A percentile compares a stretch with the other conserved stretches of the same genome.
phyloP scores from a whole-genome alignment of 2,113 vertebrate genomes.

The Microtus richardsoni region DNA sequence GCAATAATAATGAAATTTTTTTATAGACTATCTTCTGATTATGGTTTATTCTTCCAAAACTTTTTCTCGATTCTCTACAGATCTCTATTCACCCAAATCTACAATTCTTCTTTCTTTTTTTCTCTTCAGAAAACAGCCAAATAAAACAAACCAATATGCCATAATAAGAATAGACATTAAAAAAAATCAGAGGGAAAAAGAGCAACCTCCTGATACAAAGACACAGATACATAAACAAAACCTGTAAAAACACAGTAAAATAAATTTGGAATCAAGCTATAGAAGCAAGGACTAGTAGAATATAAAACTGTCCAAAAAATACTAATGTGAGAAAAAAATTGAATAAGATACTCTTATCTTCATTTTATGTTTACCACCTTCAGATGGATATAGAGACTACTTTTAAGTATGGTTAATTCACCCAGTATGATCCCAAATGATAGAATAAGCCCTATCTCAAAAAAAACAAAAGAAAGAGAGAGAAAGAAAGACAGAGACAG shows the following conservation, averaged over 20 bases:
- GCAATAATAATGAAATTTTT: not conserved
- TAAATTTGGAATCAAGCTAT: not conserved
- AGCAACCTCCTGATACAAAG: not conserved
- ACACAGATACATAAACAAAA: not conserved
- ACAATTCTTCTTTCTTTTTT: not conserved
- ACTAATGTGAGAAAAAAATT: not conserved
- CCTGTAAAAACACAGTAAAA: not conserved
- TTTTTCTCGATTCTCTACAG: fast-evolving
- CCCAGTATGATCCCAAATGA: not conserved
- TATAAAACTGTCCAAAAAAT: not conserved
- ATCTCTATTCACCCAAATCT: not conserved
- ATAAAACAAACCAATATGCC: not conserved
- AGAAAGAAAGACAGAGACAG: no score
- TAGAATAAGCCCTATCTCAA: not conserved
- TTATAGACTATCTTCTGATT: not conserved
- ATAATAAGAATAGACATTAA: not conserved
- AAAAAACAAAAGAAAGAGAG: no score
- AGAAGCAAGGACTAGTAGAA: not conserved
- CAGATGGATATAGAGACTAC: not conserved
- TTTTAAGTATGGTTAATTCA: not conserved
- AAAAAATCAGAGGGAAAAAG: not conserved
- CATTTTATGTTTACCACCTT: not conserved
- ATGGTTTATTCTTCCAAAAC: not conserved
- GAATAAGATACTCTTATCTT: not conserved
- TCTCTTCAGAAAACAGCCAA: not conserved